Base-by-base conservation (phyloP, 2,888 invertebrate genomes). In the Buathra laborator region DNA sequence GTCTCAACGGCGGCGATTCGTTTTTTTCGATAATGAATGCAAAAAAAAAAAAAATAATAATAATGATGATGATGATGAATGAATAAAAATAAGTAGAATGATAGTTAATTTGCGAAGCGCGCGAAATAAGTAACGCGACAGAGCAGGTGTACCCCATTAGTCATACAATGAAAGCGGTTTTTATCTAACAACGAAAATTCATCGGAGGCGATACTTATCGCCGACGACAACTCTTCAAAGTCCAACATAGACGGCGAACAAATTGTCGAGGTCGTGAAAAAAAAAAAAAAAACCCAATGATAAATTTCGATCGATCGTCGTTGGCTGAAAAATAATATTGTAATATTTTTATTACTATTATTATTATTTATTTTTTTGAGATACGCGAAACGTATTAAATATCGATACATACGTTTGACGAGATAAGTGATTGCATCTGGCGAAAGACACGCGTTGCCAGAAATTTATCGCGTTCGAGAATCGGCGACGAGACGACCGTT, bases 401-500 rank as follows among this genome's bases (percentile, higher is more conserved):
- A 56, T 56, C 24, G 12, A 56, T 10, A 4, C 4, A 10, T 10
- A 24, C 56, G 24, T 56, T 56, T 24, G 56, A 24, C 2, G 12
- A 56, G 19, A 53, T 24, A 56, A 24, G 12, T 3, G 24, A 56
- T 24, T 12, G 56, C 56, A 56, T 56, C 19, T 24, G 56, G 24
- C 24, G 56, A 19, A 16, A 53, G 2, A 53, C 53, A 53, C 12
- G 0, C 37, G 37, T 37, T 10, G 12, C 56, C 19, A 16, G 56
- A 9, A 19, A 19, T 81, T 75, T 75, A 81, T 81, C 75, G 62
- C 56, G 46, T 48, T 68, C 24, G 81, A 81, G 24, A 56, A 75
- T 81, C 68, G 67, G 56, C 32, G 74, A 68, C 83, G 68, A 68
- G 78, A 79, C 74, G 83, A 62, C 67, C 83, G 53, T 83, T 68